phyloP scores from a whole-genome alignment of 1,140 invertebrate genomes.

The Pogonomyrmex californicus region DNA sequence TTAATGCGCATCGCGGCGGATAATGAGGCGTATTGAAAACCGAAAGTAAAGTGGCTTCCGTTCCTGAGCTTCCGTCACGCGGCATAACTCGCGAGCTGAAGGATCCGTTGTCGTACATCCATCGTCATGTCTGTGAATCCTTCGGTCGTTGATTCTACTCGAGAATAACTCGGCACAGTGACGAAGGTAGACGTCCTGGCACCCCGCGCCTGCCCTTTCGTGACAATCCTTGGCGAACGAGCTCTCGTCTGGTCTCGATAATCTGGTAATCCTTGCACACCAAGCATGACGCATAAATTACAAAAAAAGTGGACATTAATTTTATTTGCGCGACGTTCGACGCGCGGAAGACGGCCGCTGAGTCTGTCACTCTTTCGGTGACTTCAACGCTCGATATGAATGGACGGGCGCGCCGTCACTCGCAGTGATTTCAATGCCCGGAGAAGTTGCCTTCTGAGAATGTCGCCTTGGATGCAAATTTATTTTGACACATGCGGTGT shows the following conservation, averaged over 20 bases:
- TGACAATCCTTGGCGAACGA: background rate
- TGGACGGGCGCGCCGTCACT: background rate
- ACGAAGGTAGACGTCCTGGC: conserved; percentile 1
- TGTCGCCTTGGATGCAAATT: background rate
- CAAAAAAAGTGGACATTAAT: background rate
- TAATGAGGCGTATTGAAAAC: conserved; percentile 62
- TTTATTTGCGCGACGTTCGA: background rate
- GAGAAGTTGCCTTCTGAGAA: background rate
- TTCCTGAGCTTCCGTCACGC: conserved; percentile 54
- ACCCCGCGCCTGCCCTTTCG: background rate
- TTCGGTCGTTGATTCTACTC: conserved; percentile 54
- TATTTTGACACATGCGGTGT: background rate
- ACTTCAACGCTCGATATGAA: conserved; percentile 21
- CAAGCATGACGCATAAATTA: background rate
- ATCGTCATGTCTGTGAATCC: conserved; percentile 35
- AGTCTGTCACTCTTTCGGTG: background rate
- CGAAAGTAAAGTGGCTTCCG: conserved; percentile 58
- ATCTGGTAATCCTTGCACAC: background rate
- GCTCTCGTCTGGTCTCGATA: background rate
- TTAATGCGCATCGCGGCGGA: conserved; percentile 57
- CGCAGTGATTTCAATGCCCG: conserved; percentile 56
- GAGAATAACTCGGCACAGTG: conserved; percentile 41
- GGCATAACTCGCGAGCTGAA: conserved; percentile 34
- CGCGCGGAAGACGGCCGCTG: background rate
- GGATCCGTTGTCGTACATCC: conserved; percentile 43